Conservation (phyloP, 2,113 vertebrate genomes). For the Mustelus asterias region DNA sequence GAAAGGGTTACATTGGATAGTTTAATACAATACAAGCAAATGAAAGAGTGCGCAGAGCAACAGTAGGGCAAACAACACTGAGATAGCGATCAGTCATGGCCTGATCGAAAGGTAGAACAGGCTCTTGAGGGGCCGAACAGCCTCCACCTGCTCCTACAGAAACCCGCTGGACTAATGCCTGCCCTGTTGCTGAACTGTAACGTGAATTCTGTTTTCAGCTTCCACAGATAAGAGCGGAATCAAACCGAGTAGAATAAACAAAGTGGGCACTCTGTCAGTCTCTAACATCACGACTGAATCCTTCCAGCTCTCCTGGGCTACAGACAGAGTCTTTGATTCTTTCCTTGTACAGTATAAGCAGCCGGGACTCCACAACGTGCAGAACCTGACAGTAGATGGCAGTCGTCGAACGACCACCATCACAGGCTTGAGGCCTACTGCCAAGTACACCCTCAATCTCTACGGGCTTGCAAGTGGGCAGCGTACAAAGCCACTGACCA, state of each 20-base stretch:
- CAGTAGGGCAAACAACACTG: neutral
- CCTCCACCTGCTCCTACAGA: no score
- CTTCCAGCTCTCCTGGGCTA: conserved; percentile 48
- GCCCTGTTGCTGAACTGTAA: neutral
- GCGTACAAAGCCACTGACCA: neutral
- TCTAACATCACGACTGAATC: conserved; percentile 48
- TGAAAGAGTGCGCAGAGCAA: neutral
- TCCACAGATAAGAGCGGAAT: conserved; percentile 6
- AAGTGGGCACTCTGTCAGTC: conserved; percentile 47
- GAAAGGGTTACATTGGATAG: no score
- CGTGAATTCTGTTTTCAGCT: conserved; percentile 31
- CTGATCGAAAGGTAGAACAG: neutral
- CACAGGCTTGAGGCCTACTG: conserved; percentile 41
- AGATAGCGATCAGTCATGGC: no score
- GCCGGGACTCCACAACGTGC: neutral
- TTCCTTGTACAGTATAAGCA: neutral
- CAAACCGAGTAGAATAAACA: conserved; percentile 14
- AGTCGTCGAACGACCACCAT: conserved; percentile 42
- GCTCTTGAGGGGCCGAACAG: neutral
- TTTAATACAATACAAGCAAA: no score
- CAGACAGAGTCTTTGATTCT: conserved; percentile 47
- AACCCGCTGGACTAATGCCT: neutral
- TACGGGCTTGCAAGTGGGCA: conserved; percentile 42
- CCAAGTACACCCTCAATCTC: conserved; percentile 50
- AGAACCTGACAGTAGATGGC: conserved; percentile 40